A percentile compares a stretch with the other conserved stretches of the same genome.
These are phyloP conservation scores for Cosmorhoe ocellata DNA, from an alignment of 2,888 invertebrate genomes.

Conservation along the genomic window DNA sequence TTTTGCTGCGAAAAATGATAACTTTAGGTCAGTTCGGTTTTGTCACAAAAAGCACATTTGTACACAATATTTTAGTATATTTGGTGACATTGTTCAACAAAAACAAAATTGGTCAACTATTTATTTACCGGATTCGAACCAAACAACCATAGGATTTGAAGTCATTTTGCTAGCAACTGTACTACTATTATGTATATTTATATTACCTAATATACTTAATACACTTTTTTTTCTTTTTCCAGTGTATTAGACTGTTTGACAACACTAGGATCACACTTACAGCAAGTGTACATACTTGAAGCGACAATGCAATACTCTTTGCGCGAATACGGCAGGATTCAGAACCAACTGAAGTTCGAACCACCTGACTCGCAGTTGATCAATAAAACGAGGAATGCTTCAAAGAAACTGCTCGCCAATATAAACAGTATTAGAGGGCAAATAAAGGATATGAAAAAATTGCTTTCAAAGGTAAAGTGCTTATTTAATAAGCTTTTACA, in stretches of 20 bases:
- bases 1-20: constrained; percentile 60
- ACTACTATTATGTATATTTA: too few species aligned
- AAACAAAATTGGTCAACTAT: too few species aligned
- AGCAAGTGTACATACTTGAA: constrained; percentile 82
- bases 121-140: too few species aligned
- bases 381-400: constrained; percentile 44
- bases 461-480: constrained; percentile 57
- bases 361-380: constrained; percentile 59
- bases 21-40: constrained; percentile 54
- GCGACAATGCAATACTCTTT: constrained; percentile 80
- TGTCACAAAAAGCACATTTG: too few species aligned
- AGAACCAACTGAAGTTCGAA: constrained; percentile 58
- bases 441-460: constrained; percentile 51
- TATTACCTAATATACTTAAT: too few species aligned
- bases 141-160: too few species aligned
- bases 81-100: too few species aligned
- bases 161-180: too few species aligned
- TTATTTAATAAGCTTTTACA: too few species aligned
- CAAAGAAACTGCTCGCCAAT: constrained; percentile 51
- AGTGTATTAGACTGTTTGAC: constrained; percentile 76
- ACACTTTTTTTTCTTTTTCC: constrained; percentile 2
- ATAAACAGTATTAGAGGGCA: constrained; percentile 57
- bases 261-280: constrained; percentile 77
- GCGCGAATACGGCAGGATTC: constrained; percentile 55
- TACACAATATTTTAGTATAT: too few species aligned